phyloP scores from a whole-genome alignment of 2,113 vertebrate species.

The Acrocephalus kingi region DNA sequence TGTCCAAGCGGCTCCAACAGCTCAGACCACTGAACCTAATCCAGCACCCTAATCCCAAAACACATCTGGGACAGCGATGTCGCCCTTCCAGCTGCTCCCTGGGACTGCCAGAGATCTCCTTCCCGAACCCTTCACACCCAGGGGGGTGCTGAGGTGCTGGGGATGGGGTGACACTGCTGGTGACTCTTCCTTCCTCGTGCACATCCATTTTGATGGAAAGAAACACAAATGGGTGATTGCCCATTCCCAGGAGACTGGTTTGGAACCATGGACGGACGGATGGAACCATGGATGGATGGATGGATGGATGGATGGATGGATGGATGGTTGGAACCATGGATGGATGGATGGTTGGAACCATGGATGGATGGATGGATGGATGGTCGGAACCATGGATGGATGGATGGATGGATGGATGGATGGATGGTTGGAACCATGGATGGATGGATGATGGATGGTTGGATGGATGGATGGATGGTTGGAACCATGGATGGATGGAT shows the following conservation, averaged over 20 bases:
- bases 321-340: no score
- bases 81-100: background rate
- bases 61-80: background rate
- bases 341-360: no score
- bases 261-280: background rate
- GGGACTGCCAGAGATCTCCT: background rate
- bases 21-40: background rate
- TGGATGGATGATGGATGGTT: background rate
- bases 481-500: fast-evolving
- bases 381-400: no score
- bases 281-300: fast-evolving
- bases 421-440: no score
- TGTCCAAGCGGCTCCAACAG: background rate
- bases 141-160: background rate
- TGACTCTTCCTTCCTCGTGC: fast-evolving
- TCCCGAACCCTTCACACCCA: background rate
- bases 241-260: fast-evolving
- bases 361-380: no score
- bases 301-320: fast-evolving
- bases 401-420: no score
- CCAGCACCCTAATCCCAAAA: background rate
- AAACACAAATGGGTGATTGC: background rate
- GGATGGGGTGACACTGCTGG: background rate
- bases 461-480: background rate
- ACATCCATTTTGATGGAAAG: background rate